Evolutionary conservation across 2,113 vertebrate genomes (phyloP).

Genomic region (Platycercus adscitus): DNA sequence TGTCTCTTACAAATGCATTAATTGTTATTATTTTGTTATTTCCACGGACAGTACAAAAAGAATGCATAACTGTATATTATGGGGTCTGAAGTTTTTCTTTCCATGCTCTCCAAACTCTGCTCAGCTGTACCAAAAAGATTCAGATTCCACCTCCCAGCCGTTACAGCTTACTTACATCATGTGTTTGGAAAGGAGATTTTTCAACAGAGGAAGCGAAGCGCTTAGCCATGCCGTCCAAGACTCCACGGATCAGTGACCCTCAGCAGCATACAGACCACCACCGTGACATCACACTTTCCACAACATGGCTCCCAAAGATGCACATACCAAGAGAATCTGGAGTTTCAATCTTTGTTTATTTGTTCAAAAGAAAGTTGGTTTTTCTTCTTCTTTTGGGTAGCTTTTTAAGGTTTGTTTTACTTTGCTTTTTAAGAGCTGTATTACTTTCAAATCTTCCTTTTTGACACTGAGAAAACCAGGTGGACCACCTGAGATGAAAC

Average conservation of each 20-base stretch:
- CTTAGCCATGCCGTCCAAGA: constrained; percentile 64
- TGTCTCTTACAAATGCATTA: not conserved
- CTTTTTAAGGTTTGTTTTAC: constrained; percentile 26
- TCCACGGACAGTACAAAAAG: constrained; percentile 44
- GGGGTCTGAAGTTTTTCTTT: constrained; percentile 55
- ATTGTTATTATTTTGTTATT: not conserved
- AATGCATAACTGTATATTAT: not conserved
- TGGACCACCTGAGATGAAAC: constrained; percentile 27
- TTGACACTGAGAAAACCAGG: constrained; percentile 4
- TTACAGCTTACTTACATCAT: constrained; percentile 83
- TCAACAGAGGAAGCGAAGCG: constrained; percentile 82
- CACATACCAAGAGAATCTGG: constrained; percentile 50
- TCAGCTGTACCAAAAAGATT: constrained; percentile 64
- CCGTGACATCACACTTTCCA: constrained; percentile 76
- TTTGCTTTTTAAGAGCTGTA: constrained; percentile 38
- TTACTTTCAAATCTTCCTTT: constrained; percentile 31
- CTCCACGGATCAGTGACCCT: constrained; percentile 77
- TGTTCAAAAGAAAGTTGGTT: constrained; percentile 24
- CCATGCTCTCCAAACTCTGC: constrained; percentile 28
- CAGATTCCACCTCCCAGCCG: constrained; percentile 67
- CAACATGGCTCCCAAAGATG: constrained; percentile 63
- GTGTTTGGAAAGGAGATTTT: constrained; percentile 83
- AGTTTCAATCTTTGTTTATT: constrained; percentile 62
- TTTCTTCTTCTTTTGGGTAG: constrained; percentile 32
- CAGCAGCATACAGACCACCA: constrained; percentile 73